Evolutionary conservation across 2,797 vertebrate species (phyloP).

Genomic region (Ctenopoma kingsleyae): DNA sequence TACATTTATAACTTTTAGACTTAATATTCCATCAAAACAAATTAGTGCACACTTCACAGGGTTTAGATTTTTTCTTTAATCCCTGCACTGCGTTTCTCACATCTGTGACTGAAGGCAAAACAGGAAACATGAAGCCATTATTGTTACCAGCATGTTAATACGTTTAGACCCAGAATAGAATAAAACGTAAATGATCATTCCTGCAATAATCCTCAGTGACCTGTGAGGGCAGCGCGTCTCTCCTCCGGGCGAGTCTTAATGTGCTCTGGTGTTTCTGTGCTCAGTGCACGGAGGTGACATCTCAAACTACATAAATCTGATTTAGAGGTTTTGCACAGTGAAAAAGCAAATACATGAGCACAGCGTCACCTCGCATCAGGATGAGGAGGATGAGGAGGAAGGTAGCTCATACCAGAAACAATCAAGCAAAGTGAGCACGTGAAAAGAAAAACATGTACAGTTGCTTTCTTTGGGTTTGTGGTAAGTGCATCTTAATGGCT

Average conservation of each 20-base stretch:
- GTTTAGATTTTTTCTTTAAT: constrained; percentile 2
- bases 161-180: constrained; percentile 62
- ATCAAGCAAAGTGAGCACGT: constrained; percentile 38
- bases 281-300: constrained; percentile 71
- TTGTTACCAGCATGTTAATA: constrained; percentile 52
- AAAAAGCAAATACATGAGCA: constrained; percentile 69
- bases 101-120: constrained; percentile 52
- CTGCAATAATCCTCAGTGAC: constrained; percentile 72
- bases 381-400: constrained; percentile 40
- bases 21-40: not conserved
- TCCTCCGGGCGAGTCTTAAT: constrained; percentile 62
- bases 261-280: constrained; percentile 67
- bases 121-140: constrained; percentile 60
- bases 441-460: not conserved
- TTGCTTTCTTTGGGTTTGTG: not conserved
- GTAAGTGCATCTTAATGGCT: not conserved
- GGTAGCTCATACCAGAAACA: constrained; percentile 47
- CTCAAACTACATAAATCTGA: constrained; percentile 74
- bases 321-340: constrained; percentile 66
- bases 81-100: constrained; percentile 14
- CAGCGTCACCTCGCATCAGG: constrained; percentile 68
- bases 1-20: not conserved
- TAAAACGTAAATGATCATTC: constrained; percentile 73
- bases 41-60: not conserved
- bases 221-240: constrained; percentile 52